Evolutionary conservation across 2,888 invertebrate genomes (phyloP), one percentile per base, ranked within the genome.

Genomic region (Dioctria rufipes): DNA sequence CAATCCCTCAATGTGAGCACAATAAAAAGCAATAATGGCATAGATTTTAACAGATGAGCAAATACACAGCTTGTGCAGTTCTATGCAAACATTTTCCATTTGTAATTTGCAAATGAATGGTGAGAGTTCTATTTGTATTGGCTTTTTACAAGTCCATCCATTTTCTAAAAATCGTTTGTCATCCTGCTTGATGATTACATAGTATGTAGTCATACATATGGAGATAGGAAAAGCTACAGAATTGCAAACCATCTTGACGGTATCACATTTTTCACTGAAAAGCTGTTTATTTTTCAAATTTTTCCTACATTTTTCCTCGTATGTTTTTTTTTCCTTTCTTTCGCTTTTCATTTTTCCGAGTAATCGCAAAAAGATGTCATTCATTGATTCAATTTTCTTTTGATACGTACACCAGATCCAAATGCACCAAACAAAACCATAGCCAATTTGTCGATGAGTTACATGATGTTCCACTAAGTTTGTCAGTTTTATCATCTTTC

Each of bases 321-420:
- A 25, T n/a, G 2, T 25, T 25, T 11, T 54, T 37, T 13, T 61
- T 37, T 61, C 5, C 37, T 8, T 61, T 39, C 25, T 25, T 25
- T 25, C 25, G 0, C 25, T 25, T 25, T 25, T 2, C 25, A 25
- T 25, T 61, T 39, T 37, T 61, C 61, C 25, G 61, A 25, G 0
- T 61, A 61, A 61, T 61, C 61, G 39, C 25, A 61, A 61, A 61
- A 61, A 61, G 61, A 39, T 61, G 61, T 54, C 54, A n/a, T 61
- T 61, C 61, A 11, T 3, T 61, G 61, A 61, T 61, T 61, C 61
- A 61, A 61, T 39, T 61, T 61, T 61, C 39, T 39, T 61, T 39
- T 61, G 37, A 51, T 61, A 39, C 37, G 8, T 39, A 61, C 51
- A 51, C 61, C 54, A 54, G 11, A 54, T n/a, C 54, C 25, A 25